Evolutionary conservation across 2,888 invertebrate genomes (phyloP), one percentile per base, ranked within the genome.

Genomic region (Yponomeuta evonymella): DNA sequence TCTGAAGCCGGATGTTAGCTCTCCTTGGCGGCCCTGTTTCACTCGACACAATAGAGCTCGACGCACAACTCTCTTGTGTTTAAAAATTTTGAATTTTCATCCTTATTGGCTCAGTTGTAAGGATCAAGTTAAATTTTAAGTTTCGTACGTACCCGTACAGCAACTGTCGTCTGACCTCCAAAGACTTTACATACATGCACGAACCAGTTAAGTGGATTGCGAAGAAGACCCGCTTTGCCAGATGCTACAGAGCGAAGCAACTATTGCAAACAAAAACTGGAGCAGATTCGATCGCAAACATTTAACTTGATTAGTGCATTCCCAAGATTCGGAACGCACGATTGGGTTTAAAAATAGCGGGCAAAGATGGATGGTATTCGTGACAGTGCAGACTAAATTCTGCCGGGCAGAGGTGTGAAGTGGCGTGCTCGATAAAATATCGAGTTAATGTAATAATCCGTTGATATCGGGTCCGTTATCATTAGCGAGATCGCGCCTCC

Each of bases 381-480:
- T 77, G 77, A 76, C 72, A 77, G 72, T 76, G 76, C 75, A 75
- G 75, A 78, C 75, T 75, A 77, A 79, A 81, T 82, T 85, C 84
- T 76, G 80, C 79, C 78, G 78, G 70, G 66, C 43, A 48, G 78
- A 86, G 83, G 87, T 87, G 87, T 82, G 84, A 87, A 85, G 63
- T 64, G 66, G 58, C 80, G 78, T 15, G 63, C 43, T 66, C 64
- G 80, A 83, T 86, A 83, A 84, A 86, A 86, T 84, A 85, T 84
- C 81, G 80, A 82, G 82, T 84, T 90, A 90, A 90, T 89, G 90
- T 91, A 90, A 91, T 90, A 92, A 90, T 91, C 89, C 84, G 86
- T 85, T 88, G 88, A 89, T 90, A 70, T 70, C 65, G 86, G 76
- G 51, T 80, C 76, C 76, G 83, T 86, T 90, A 91, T 91, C 90